phyloP scores from a whole-genome alignment of 2,888 invertebrate genomes.

The Apotomis capreana region DNA sequence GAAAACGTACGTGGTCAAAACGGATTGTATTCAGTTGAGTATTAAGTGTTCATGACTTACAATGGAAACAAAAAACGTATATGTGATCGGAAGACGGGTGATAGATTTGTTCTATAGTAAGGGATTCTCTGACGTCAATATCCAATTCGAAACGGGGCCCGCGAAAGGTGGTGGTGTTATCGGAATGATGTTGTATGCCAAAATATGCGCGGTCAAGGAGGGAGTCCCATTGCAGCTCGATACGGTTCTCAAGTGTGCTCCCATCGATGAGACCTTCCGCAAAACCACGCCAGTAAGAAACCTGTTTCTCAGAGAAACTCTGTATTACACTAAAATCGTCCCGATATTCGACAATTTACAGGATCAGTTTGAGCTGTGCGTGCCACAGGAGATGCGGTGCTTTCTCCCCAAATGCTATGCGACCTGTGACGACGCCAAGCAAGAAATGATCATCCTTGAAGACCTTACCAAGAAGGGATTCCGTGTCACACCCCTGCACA shows the following conservation, averaged over 20 bases:
- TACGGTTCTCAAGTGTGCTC: slow-evolving; percentile 26
- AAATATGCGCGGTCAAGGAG: slow-evolving; percentile 20
- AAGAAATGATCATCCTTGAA: slow-evolving; percentile 35
- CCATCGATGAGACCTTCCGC: slow-evolving; percentile 6
- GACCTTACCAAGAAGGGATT: slow-evolving; percentile 34
- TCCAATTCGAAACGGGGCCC: slow-evolving; percentile 30
- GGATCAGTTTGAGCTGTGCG: slow-evolving; percentile 39
- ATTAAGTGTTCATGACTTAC: not conserved
- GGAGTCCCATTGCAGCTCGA: slow-evolving; percentile 20
- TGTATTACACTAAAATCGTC: slow-evolving; percentile 35
- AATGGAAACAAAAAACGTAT: slow-evolving; percentile 27
- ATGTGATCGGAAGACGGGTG: slow-evolving; percentile 34
- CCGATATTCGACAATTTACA: slow-evolving; percentile 37
- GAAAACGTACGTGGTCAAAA: not conserved
- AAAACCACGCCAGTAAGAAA: slow-evolving; percentile 24
- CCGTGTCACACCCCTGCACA: slow-evolving; percentile 5
- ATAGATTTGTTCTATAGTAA: slow-evolving; percentile 35
- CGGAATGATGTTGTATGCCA: slow-evolving; percentile 23
- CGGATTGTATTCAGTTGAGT: not conserved
- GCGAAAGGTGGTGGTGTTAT: slow-evolving; percentile 11
- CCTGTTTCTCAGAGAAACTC: slow-evolving; percentile 27
- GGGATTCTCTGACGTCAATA: slow-evolving; percentile 34
- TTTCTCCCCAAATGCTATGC: slow-evolving; percentile 30
- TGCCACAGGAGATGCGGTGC: slow-evolving; percentile 39
- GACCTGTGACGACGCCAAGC: slow-evolving; percentile 18